phyloP scores from a whole-genome alignment of 2,113 vertebrate genomes.

The Eretmochelys imbricata region DNA sequence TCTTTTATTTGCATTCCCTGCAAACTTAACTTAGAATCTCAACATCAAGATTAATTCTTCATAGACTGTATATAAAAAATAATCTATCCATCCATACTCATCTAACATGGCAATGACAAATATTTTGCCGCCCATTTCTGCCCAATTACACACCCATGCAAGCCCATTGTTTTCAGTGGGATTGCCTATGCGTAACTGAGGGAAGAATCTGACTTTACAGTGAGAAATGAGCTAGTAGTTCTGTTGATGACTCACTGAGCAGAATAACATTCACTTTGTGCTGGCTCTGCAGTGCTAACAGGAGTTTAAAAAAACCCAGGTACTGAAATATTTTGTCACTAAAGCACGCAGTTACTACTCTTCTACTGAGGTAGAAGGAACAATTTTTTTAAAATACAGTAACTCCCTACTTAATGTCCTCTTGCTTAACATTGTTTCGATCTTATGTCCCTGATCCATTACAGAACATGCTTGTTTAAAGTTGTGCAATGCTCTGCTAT shows the following conservation, averaged over 20 bases:
- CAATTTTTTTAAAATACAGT: neutral
- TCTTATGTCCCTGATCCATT: too few relatives aligned
- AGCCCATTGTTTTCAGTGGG: neutral
- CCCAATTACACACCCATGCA: neutral
- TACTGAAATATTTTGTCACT: constrained; percentile 11
- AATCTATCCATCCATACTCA: neutral
- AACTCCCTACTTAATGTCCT: too few relatives aligned
- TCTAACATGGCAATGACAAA: neutral
- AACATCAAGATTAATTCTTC: neutral
- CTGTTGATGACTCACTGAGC: constrained; percentile 35
- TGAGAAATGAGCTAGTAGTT: constrained; percentile 40
- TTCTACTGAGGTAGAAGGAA: neutral
- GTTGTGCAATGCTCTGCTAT: too few relatives aligned
- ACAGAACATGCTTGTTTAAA: too few relatives aligned
- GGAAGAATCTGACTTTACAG: neutral
- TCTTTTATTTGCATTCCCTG: neutral
- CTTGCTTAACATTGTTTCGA: too few relatives aligned
- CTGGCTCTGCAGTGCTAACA: constrained; percentile 14
- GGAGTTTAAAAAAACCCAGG: neutral
- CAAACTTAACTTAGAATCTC: neutral
- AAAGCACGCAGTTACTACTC: neutral
- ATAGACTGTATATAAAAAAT: neutral
- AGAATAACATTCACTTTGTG: constrained; percentile 9
- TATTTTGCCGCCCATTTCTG: neutral
- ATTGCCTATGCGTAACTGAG: neutral